Conservation (phyloP, 2,888 invertebrate species). For the Pachycephus smyrnensis region DNA sequence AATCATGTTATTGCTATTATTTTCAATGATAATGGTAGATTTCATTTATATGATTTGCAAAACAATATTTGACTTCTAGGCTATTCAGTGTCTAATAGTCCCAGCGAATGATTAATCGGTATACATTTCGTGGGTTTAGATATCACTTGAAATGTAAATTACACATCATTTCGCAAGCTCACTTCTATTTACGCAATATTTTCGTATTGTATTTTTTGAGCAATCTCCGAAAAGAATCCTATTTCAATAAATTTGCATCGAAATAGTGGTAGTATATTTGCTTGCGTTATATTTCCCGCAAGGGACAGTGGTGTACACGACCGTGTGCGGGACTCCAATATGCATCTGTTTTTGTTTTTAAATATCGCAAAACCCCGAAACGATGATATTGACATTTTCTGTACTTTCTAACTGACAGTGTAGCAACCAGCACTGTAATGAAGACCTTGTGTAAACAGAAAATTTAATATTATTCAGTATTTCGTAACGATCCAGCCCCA, state of each 20-base stretch:
- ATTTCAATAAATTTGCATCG: constrained; percentile 49
- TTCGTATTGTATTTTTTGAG: neutral
- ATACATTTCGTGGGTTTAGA: too few species aligned
- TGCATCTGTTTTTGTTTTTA: constrained; percentile 22
- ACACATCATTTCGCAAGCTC: too few species aligned
- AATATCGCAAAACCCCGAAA: constrained; percentile 14
- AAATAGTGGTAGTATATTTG: constrained; percentile 43
- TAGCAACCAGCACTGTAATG: constrained; percentile 8
- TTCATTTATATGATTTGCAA: too few species aligned
- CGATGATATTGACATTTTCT: constrained; percentile 4
- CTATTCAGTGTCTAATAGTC: neutral
- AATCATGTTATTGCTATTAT: too few species aligned
- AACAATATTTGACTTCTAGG: too few species aligned
- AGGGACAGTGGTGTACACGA: neutral
- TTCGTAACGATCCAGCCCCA: neutral
- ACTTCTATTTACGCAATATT: neutral
- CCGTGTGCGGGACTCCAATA: neutral
- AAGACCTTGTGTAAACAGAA: constrained; percentile 6
- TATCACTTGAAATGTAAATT: neutral
- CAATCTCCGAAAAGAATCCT: constrained; percentile 29
- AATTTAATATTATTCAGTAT: constrained; percentile 1
- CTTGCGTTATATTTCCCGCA: neutral
- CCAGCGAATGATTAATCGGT: too few species aligned
- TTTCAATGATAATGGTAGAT: too few species aligned
- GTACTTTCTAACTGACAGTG: neutral